A percentile compares a stretch with the other conserved stretches of the same genome.
Evolutionary conservation across 2,797 vertebrate genomes (phyloP).

Genomic region (Pseudochirops cupreus): DNA sequence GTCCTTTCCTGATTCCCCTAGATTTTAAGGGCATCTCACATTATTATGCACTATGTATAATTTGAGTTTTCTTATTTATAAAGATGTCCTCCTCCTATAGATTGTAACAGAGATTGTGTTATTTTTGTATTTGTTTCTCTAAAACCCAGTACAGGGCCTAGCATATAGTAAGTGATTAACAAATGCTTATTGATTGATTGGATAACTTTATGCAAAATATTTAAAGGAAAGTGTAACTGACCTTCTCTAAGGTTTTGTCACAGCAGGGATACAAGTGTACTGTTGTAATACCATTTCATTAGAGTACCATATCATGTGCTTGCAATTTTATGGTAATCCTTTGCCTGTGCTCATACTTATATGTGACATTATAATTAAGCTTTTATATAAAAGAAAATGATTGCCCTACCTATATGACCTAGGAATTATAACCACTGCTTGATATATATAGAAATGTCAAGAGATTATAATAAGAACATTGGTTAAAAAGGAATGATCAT

Average conservation of each 20-base stretch:
- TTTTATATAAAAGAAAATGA: conserved; percentile 31
- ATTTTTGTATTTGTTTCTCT: neutral
- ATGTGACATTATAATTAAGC: neutral
- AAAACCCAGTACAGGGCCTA: neutral
- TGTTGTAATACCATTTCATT: neutral
- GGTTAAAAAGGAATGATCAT: neutral
- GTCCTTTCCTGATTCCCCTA: neutral
- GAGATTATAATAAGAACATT: neutral
- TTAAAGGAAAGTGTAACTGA: neutral
- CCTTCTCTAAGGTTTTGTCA: neutral
- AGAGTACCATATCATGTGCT: neutral
- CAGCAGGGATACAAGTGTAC: neutral
- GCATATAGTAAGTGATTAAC: neutral
- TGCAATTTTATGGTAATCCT: neutral
- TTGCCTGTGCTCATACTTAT: conserved; percentile 13
- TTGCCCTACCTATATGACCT: neutral
- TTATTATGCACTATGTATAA: neutral
- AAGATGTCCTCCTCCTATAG: neutral
- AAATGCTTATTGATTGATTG: neutral
- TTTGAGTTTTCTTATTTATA: neutral
- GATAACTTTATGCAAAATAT: neutral
- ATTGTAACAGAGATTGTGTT: neutral
- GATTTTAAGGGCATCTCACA: neutral
- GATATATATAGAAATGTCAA: neutral
- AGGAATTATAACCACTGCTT: conserved; percentile 5